Evolutionary conservation across 2,797 vertebrate species (phyloP).

Genomic region (Tiaroga cobitis): DNA sequence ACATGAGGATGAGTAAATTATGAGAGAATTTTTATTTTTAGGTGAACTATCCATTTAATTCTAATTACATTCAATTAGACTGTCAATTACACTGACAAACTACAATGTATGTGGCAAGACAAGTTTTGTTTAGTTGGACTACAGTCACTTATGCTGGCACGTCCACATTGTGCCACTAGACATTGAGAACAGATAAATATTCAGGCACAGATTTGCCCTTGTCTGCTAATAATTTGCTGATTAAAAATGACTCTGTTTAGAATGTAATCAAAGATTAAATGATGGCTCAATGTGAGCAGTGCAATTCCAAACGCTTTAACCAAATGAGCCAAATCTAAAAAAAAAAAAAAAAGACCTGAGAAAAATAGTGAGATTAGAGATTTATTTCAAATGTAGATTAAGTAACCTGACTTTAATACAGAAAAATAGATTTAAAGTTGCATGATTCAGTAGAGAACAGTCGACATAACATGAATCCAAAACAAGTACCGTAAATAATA

Average conservation of each 20-base stretch:
- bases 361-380: background rate
- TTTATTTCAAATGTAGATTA: background rate
- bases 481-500: constrained; percentile 14
- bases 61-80: too few relatives aligned
- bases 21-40: too few relatives aligned
- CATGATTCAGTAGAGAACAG: background rate
- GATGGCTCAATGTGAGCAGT: background rate
- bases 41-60: too few relatives aligned
- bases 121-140: background rate
- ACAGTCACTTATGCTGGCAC: background rate
- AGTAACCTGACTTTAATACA: background rate
- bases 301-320: background rate
- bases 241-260: background rate
- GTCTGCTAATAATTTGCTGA: constrained; percentile 1
- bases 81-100: too few relatives aligned
- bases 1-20: too few relatives aligned
- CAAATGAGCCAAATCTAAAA: background rate
- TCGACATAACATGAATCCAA: constrained; percentile 22
- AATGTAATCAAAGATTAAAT: background rate
- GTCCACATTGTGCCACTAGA: background rate
- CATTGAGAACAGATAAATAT: background rate
- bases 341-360: background rate
- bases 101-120: background rate
- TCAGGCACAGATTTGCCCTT: background rate
- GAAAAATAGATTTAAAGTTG: background rate